These are phyloP conservation scores for Tragelaphus eurycerus DNA, from an alignment of 2,797 vertebrate genomes.

Conservation along the genomic window DNA sequence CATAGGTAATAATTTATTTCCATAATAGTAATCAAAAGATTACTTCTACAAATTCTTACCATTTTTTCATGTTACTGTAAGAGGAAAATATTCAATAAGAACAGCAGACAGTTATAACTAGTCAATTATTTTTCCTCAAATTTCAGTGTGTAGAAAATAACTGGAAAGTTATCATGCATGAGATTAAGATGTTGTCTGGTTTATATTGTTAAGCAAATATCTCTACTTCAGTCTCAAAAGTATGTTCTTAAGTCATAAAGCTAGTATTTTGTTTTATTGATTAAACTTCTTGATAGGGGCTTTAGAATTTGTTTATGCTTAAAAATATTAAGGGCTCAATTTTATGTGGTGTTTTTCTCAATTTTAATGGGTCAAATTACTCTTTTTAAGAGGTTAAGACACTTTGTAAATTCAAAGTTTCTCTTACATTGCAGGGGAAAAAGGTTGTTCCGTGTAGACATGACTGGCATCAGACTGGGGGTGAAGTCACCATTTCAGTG, in stretches of 20 bases:
- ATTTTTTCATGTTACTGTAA: background rate
- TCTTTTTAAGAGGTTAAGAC: background rate
- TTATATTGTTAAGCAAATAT: background rate
- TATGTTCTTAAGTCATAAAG: background rate
- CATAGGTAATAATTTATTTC: background rate
- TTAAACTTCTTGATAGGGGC: background rate
- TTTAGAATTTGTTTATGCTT: background rate
- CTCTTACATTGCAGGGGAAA: slow-evolving; percentile 78
- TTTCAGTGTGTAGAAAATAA: background rate
- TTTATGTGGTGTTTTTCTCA: background rate
- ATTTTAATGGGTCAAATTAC: background rate
- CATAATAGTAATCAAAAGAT: background rate
- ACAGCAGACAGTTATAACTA: background rate
- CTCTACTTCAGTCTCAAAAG: background rate
- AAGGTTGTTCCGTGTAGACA: slow-evolving; percentile 95
- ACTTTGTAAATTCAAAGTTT: slow-evolving; percentile 5
- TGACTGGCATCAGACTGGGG: slow-evolving; percentile 98
- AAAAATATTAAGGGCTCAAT: background rate
- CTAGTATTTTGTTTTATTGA: background rate
- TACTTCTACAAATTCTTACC: background rate
- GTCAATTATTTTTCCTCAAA: background rate
- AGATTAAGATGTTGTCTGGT: background rate
- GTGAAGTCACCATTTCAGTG: slow-evolving; percentile 96
- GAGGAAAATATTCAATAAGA: background rate
- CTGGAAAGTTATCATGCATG: background rate